Evolutionary conservation across 2,113 vertebrate species (phyloP).

Genomic region (Phoxinus phoxinus): DNA sequence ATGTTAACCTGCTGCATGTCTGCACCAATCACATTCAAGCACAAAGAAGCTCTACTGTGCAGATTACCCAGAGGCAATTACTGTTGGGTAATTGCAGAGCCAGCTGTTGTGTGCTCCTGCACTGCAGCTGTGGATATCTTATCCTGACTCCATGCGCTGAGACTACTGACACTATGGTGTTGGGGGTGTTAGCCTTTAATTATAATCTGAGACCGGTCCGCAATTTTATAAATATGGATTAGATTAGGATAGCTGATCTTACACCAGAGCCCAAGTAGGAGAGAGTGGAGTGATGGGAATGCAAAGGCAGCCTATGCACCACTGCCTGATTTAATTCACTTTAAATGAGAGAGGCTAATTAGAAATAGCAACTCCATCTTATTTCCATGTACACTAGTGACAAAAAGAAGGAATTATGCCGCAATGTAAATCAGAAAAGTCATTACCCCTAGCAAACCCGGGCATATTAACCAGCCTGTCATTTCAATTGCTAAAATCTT

Average conservation of each 20-base stretch:
- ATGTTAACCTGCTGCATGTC: constrained; percentile 30
- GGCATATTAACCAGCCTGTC: constrained; percentile 59
- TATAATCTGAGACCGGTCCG: background rate
- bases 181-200: constrained; percentile 7
- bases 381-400: constrained; percentile 48
- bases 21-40: constrained; percentile 39
- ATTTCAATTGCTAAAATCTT: constrained; percentile 35
- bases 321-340: constrained; percentile 45
- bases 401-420: constrained; percentile 43
- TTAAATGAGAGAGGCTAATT: constrained; percentile 60
- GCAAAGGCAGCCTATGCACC: constrained; percentile 29
- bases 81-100: constrained; percentile 43
- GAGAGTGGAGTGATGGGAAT: constrained; percentile 1
- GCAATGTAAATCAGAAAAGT: constrained; percentile 54
- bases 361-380: constrained; percentile 61
- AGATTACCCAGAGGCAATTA: constrained; percentile 54
- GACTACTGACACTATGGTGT: background rate
- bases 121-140: constrained; percentile 23
- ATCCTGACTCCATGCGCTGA: constrained; percentile 17
- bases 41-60: constrained; percentile 27
- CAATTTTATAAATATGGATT: constrained; percentile 45
- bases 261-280: background rate
- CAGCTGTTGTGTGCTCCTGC: constrained; percentile 47
- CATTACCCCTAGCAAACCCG: constrained; percentile 57
- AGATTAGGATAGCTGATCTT: constrained; percentile 21